phyloP scores from a whole-genome alignment of 1,140 invertebrate species.

The Hestina assimilis region DNA sequence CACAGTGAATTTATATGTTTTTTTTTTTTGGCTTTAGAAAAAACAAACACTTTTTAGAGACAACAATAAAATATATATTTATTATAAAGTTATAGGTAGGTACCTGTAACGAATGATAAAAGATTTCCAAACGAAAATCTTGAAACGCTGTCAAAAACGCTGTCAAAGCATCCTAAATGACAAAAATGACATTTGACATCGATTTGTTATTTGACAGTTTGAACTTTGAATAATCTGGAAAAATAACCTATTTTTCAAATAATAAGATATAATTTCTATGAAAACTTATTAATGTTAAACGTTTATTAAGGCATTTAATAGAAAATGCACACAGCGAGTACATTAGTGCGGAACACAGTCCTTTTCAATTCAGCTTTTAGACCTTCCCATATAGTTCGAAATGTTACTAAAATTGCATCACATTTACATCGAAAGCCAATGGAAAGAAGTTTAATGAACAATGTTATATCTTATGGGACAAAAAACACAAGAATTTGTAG shows the following conservation, averaged over 20 bases:
- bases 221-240: conserved; percentile 61
- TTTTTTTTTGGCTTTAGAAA: no score
- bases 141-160: conserved; percentile 2
- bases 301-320: conserved; percentile 3
- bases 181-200: conserved; percentile 14
- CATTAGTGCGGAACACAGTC: conserved; percentile 50
- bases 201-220: no score
- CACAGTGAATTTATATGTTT: no score
- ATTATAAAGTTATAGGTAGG: no score
- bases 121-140: no score
- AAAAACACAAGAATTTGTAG: conserved; percentile 38
- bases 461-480: conserved; percentile 12
- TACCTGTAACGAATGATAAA: no score
- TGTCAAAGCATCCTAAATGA: conserved; percentile 1
- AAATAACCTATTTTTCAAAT: conserved; percentile 54
- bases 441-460: conserved; percentile 27
- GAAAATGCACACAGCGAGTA: conserved; percentile 64
- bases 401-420: conserved; percentile 67
- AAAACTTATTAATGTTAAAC: conserved; percentile 31
- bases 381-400: conserved; percentile 42
- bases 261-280: conserved; percentile 36
- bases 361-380: conserved; percentile 52
- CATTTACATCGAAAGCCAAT: conserved; percentile 42
- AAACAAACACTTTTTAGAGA: not conserved
- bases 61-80: no score